Percentiles rank a stretch among this genome's conserved stretches.
These are phyloP conservation scores for Hyles vespertilio DNA, from an alignment of 1,140 invertebrate species.

Conservation along the genomic window DNA sequence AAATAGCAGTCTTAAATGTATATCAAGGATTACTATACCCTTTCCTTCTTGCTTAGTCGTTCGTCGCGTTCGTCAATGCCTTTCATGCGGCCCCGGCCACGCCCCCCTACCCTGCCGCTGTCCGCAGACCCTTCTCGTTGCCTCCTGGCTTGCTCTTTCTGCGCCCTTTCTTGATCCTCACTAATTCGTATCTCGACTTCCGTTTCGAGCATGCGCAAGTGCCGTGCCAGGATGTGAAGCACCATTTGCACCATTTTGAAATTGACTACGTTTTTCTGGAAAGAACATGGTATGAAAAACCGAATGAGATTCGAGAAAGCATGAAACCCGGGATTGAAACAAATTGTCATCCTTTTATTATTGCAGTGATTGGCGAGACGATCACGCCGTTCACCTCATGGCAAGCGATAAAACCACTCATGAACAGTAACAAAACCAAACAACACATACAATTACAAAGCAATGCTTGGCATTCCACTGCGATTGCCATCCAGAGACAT, in stretches of 20 bases:
- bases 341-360: background rate
- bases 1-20: too few relatives aligned
- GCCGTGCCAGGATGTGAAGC: constrained; percentile 50
- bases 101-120: constrained; percentile 7
- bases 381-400: too few relatives aligned
- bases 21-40: background rate
- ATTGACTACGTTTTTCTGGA: constrained; percentile 47
- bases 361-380: too few relatives aligned
- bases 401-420: too few relatives aligned
- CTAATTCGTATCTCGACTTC: constrained; percentile 40
- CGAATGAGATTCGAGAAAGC: background rate
- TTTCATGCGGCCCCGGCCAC: background rate
- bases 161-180: constrained; percentile 7
- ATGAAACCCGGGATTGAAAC: background rate
- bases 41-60: constrained; percentile 11
- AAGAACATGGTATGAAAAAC: constrained; percentile 5
- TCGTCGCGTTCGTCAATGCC: background rate
- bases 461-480: too few relatives aligned
- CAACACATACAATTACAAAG: too few relatives aligned
- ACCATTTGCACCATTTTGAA: constrained; percentile 56
- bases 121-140: constrained; percentile 2
- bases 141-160: constrained; percentile 10
- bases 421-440: too few relatives aligned
- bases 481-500: too few relatives aligned
- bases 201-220: constrained; percentile 53